Percentiles rank a stretch among this genome's conserved stretches.
These are phyloP conservation scores for Eurystomus glaucurus DNA, from an alignment of 2,797 vertebrate species.

Conservation along the genomic window DNA sequence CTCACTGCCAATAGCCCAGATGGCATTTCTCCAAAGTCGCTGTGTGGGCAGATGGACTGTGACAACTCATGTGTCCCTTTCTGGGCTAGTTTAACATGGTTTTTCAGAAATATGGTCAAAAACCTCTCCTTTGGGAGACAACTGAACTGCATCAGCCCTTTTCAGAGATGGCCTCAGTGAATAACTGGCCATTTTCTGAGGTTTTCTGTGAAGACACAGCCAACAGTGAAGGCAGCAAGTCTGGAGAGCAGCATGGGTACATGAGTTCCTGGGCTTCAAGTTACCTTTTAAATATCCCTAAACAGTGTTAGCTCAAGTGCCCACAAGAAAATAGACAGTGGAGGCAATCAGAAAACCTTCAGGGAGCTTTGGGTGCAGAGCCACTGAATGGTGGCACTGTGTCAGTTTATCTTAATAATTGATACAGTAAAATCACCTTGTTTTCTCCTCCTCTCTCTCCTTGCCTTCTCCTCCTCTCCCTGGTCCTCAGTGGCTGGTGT, in stretches of 20 bases:
- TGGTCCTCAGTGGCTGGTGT: rapidly evolving
- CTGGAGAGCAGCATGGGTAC: background rate
- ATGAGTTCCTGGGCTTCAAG: background rate
- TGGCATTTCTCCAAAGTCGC: background rate
- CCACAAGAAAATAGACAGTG: background rate
- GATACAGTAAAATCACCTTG: background rate
- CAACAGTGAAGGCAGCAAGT: background rate
- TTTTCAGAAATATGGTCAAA: background rate
- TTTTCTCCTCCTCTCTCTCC: background rate
- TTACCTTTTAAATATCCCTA: background rate
- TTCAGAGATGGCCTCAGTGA: background rate
- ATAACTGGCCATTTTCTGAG: background rate
- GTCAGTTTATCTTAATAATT: background rate
- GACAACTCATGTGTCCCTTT: background rate
- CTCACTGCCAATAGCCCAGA: background rate
- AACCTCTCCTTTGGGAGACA: background rate
- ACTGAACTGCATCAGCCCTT: background rate
- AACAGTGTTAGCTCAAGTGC: background rate
- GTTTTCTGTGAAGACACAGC: background rate
- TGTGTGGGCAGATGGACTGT: background rate
- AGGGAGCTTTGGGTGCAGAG: background rate
- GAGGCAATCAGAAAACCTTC: background rate
- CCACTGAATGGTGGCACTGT: background rate
- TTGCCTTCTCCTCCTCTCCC: background rate
- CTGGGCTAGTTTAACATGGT: rapidly evolving